Evolutionary conservation across 2,113 vertebrate genomes (phyloP).

Genomic region (Leptobrachium leishanense): DNA sequence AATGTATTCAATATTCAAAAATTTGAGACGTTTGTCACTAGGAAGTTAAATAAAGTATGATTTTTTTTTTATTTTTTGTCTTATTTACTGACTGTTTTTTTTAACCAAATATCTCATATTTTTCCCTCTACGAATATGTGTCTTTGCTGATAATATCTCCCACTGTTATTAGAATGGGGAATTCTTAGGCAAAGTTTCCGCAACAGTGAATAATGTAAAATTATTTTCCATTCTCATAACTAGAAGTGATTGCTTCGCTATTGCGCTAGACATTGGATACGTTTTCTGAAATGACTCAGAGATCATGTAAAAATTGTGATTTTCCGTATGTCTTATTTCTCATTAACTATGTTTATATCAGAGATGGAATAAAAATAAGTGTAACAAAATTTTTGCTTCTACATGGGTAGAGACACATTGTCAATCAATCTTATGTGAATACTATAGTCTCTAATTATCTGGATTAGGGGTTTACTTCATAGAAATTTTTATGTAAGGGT

Average conservation of each 20-base stretch:
- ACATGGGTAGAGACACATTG: neutral
- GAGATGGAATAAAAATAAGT: slow-evolving; percentile 29
- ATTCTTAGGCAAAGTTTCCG: slow-evolving; percentile 37
- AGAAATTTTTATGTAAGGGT: too few relatives aligned
- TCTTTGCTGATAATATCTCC: slow-evolving; percentile 35
- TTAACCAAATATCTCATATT: slow-evolving; percentile 32
- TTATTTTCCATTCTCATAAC: slow-evolving; percentile 44
- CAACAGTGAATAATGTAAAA: slow-evolving; percentile 39
- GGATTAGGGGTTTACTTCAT: too few relatives aligned
- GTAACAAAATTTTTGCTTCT: slow-evolving; percentile 33
- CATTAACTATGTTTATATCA: slow-evolving; percentile 33
- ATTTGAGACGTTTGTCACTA: too few relatives aligned
- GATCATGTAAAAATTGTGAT: slow-evolving; percentile 36
- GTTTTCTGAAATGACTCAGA: slow-evolving; percentile 31
- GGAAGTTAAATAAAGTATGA: too few relatives aligned
- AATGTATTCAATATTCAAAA: too few relatives aligned
- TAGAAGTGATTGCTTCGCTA: slow-evolving; percentile 30
- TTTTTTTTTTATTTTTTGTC: too few relatives aligned
- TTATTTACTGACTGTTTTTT: neutral
- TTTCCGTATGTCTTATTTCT: slow-evolving; percentile 36
- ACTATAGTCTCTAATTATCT: too few relatives aligned
- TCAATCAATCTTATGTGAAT: too few relatives aligned
- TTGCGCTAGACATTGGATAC: slow-evolving; percentile 33
- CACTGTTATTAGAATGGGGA: slow-evolving; percentile 44
- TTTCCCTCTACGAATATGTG: slow-evolving; percentile 6